Conservation (phyloP, 2,888 invertebrate species). For the Mimas tiliae region DNA sequence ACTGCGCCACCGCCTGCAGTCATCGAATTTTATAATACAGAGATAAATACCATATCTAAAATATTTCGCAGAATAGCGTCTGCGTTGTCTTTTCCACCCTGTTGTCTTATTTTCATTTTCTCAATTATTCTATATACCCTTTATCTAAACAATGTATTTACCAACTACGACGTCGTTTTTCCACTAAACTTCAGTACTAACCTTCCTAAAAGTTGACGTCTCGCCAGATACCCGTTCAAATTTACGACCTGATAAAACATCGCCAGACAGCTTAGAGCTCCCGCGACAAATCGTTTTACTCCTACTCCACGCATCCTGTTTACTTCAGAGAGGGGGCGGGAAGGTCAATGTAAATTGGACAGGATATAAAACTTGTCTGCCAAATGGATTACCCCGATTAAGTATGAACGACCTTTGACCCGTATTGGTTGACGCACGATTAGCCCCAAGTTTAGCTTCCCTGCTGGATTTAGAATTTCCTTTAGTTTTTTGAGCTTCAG, state of each 20-base stretch:
- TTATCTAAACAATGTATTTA: conserved; percentile 17
- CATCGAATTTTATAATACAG: too few relatives aligned
- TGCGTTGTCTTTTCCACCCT: too few relatives aligned
- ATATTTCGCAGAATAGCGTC: too few relatives aligned
- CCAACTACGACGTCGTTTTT: conserved; percentile 25
- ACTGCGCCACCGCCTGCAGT: too few relatives aligned
- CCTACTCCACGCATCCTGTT: conserved; percentile 35
- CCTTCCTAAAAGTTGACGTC: conserved; percentile 69
- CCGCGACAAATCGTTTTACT: conserved; percentile 50
- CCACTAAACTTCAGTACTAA: conserved; percentile 58
- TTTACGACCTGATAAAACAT: conserved; percentile 80
- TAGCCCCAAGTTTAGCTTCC: conserved; percentile 55
- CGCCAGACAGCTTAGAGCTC: conserved; percentile 61
- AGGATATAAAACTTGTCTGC: conserved; percentile 71
- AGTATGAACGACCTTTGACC: conserved; percentile 73
- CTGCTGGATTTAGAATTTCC: conserved; percentile 11
- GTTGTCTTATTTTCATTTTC: too few relatives aligned
- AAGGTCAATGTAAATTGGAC: conserved; percentile 57
- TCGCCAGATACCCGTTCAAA: conserved; percentile 73
- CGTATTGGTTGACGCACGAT: conserved; percentile 73
- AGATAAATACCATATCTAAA: too few relatives aligned
- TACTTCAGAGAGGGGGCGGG: conserved; percentile 40
- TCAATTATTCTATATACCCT: neutral
- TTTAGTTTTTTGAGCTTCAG: neutral
- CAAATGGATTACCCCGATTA: conserved; percentile 80